Evolutionary conservation across 2,888 invertebrate species (phyloP).

Genomic region (Eudasyphora cyanicolor): DNA sequence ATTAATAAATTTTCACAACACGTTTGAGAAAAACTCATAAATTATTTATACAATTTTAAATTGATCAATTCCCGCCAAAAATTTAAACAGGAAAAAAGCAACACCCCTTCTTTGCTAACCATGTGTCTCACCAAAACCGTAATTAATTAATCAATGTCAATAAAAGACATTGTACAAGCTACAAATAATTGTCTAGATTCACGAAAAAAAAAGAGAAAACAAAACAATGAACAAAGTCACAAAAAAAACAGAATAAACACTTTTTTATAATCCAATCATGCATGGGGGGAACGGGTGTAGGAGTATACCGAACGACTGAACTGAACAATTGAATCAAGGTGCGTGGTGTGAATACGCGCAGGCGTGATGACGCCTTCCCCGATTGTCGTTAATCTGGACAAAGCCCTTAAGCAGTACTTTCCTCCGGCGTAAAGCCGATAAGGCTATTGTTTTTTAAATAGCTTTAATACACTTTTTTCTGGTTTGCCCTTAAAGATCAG

Average conservation of each 20-base stretch:
- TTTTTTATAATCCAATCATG: slow-evolving; percentile 1
- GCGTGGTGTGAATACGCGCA: slow-evolving; percentile 65
- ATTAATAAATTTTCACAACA: slow-evolving; percentile 37
- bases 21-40: slow-evolving; percentile 38
- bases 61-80: slow-evolving; percentile 38
- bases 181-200: slow-evolving; percentile 53
- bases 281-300: neutral
- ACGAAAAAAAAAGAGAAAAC: neutral
- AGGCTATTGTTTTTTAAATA: neutral
- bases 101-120: neutral
- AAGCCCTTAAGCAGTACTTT: slow-evolving; percentile 18
- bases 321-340: slow-evolving; percentile 7
- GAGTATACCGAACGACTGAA: neutral
- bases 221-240: no score
- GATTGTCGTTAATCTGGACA: slow-evolving; percentile 57
- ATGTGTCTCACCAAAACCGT: slow-evolving; percentile 8
- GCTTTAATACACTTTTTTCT: neutral
- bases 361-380: slow-evolving; percentile 61
- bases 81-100: slow-evolving; percentile 9
- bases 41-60: slow-evolving; percentile 45
- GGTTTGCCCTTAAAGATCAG: slow-evolving; percentile 65
- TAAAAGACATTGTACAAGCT: slow-evolving; percentile 63
- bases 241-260: no score
- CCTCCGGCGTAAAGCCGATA: neutral
- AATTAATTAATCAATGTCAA: slow-evolving; percentile 66